Evolutionary conservation across 2,888 invertebrate species (phyloP).

Genomic region (Drosophila melanosoma): DNA sequence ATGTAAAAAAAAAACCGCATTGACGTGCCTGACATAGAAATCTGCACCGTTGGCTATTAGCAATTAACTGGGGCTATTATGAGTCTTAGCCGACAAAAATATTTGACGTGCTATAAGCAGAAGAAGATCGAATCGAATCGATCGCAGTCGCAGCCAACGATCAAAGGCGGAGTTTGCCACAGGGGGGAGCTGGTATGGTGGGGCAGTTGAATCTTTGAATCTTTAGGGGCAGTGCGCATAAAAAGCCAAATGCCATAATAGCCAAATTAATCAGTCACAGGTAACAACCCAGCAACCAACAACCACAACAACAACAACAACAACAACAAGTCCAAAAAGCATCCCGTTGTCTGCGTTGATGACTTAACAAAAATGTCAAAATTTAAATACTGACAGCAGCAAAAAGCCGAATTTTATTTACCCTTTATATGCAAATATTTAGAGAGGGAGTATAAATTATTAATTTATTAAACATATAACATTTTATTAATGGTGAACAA

Average conservation of each 20-base stretch:
- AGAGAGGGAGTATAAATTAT: not conserved
- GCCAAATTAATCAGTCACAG: slow-evolving; percentile 81
- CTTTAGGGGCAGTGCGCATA: slow-evolving; percentile 73
- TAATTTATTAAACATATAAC: not conserved
- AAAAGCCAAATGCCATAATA: slow-evolving; percentile 79
- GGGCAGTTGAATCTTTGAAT: slow-evolving; percentile 17
- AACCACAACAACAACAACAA: slow-evolving; percentile 35
- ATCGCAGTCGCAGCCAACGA: slow-evolving; percentile 57
- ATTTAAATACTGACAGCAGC: slow-evolving; percentile 22
- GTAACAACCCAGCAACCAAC: slow-evolving; percentile 64
- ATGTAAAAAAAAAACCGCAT: slow-evolving; percentile 32
- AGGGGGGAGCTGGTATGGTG: not conserved
- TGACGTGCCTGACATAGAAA: slow-evolving; percentile 79
- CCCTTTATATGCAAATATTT: slow-evolving; percentile 28
- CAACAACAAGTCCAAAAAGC: slow-evolving; percentile 37
- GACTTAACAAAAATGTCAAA: slow-evolving; percentile 81
- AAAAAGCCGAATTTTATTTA: slow-evolving; percentile 34
- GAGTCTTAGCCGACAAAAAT: slow-evolving; percentile 59
- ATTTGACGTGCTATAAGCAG: slow-evolving; percentile 80
- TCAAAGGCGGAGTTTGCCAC: slow-evolving; percentile 48
- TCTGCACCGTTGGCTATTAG: slow-evolving; percentile 81
- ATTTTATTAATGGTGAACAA: not conserved
- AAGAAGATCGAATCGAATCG: slow-evolving; percentile 81
- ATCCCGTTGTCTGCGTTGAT: slow-evolving; percentile 74
- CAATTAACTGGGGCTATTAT: slow-evolving; percentile 81